Base-by-base conservation (phyloP, 2,797 vertebrate species). In the Takifugu rubripes region DNA sequence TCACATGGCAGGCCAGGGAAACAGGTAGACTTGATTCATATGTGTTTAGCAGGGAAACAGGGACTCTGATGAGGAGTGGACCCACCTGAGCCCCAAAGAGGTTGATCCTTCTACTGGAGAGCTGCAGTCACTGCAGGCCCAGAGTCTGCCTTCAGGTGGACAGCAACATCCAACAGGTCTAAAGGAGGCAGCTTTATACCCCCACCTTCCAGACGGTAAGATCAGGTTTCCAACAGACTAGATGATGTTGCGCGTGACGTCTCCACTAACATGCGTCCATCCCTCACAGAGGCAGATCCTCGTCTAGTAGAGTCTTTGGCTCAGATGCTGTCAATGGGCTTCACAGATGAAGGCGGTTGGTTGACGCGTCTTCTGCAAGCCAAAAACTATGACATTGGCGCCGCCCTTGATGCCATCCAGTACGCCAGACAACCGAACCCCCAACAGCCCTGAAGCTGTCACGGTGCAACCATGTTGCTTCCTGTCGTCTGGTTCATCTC, bases 321-420 rank as follows among this genome's bases (percentile, higher is more conserved):
- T 5, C 94, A 92, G 75, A 99, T 99, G 97, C 79, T 99, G 6
- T 96, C 97, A 5, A 99, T 98, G 96, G 97, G 97, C 0, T 99
- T 99, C 83, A 92, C 91, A 0, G 95, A 99, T 5, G 96, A 98
- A 56, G 96, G 94, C 0, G 97, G 96, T 21, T 98, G 96, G 97
- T 87, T 99, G 58, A 97, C 95, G 25, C 91, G 93, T n/a, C 94
- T 99, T 49, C 92, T 98, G 49, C 93, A 96, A 83, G 92, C 96
- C 70, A 98, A 98, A 87, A 88, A 92, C 56, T 94, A 87, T 0
- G 97, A 98, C 85, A 98, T 99, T 0, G 94, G 96, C 3, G 87
- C 93, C 0, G 95, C 95, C 0, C 90, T 99, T 2, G 97, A 99
- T 44, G 88, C 97, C 74, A 98, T 99, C 87, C 96, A 98, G 64